Base-by-base conservation (phyloP, 2,113 vertebrate species). In the Pachypanchax playfairii region DNA sequence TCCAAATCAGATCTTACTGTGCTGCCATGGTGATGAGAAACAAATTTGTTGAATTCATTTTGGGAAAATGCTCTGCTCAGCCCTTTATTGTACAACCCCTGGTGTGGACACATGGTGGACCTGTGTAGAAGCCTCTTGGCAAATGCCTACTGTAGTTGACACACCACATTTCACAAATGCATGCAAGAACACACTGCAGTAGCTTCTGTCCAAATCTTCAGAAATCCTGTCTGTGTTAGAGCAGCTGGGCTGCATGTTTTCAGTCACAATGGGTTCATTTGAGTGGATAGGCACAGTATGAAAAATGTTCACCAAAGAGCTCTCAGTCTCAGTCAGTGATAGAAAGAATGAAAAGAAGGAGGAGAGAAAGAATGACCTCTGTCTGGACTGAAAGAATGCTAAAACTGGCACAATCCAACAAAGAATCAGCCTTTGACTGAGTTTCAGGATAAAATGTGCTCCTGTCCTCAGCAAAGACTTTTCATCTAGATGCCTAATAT, bases 231-330 rank as follows among this genome's bases (percentile, higher is more conserved):
- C 55, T 50, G 65, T 8, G 59, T 56, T 50, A 33, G 44, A 71
- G 54, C 70, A 66, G 64, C 74, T 65, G 77, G 29, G 24, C 46
- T 56, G 67, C 65, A 70, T 70, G 65, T 71, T 83, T 74, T 71
- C 67, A 58, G 25, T 74, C 76, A 90, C 89, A 90, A 87, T 80
- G 80, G 82, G 24, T 12, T 77, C 82, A 71, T 85, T 90, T 76
- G 71, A 81, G 62, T 78, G 73, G 65, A 83, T 61, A 24, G 58
- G 63, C 79, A 73, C 73, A 62, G 75, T 63, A 65, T 86, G 79
- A 76, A 83, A 77, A 54, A 83, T 72, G 69, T 65, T 49, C 73
- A 65, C 61, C 58, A 73, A 62, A 73, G 71, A 31, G 18, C 57
- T 50, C 51, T 64, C 65, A 64, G 73, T 83, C 76, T 42, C 49